Evolutionary conservation across 2,888 invertebrate species (phyloP).

Genomic region (Yponomeuta evonymella): DNA sequence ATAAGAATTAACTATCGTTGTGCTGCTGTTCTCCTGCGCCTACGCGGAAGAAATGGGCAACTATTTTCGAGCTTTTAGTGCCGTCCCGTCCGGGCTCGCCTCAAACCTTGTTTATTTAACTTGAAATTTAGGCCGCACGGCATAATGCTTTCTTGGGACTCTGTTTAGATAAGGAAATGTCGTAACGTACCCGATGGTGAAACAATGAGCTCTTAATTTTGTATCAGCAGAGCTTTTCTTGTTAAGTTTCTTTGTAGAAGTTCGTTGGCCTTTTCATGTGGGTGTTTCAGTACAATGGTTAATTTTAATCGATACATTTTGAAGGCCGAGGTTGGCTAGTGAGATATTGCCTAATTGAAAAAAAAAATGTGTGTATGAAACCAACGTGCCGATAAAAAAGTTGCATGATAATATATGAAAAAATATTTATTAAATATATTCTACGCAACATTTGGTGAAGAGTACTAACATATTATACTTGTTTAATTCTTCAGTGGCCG

Average conservation of each 20-base stretch:
- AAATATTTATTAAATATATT: no score
- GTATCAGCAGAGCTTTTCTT: slow-evolving; percentile 46
- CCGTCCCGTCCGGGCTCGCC: slow-evolving; percentile 23
- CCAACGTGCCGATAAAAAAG: not conserved
- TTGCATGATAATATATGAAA: no score
- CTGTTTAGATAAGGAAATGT: slow-evolving; percentile 59
- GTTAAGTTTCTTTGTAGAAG: slow-evolving; percentile 38
- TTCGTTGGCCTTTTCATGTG: slow-evolving; percentile 47
- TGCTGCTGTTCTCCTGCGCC: slow-evolving; percentile 25
- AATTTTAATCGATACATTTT: not conserved
- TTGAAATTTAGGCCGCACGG: slow-evolving; percentile 37
- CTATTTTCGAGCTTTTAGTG: slow-evolving; percentile 24
- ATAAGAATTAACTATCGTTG: slow-evolving; percentile 37
- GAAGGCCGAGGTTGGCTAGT: not conserved
- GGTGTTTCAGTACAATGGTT: slow-evolving; percentile 33
- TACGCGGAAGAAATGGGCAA: slow-evolving; percentile 26
- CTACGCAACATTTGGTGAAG: no score
- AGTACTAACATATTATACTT: no score
- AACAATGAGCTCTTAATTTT: slow-evolving; percentile 68
- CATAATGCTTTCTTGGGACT: slow-evolving; percentile 37
- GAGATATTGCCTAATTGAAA: not conserved
- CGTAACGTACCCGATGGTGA: slow-evolving; percentile 44
- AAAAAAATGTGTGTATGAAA: not conserved
- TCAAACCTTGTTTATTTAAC: slow-evolving; percentile 38
- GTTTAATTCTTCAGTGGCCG: no score